Percentiles rank a stretch among this genome's conserved stretches.
phyloP scores from a whole-genome alignment of 1,140 invertebrate species.

The Drosophila willistoni region DNA sequence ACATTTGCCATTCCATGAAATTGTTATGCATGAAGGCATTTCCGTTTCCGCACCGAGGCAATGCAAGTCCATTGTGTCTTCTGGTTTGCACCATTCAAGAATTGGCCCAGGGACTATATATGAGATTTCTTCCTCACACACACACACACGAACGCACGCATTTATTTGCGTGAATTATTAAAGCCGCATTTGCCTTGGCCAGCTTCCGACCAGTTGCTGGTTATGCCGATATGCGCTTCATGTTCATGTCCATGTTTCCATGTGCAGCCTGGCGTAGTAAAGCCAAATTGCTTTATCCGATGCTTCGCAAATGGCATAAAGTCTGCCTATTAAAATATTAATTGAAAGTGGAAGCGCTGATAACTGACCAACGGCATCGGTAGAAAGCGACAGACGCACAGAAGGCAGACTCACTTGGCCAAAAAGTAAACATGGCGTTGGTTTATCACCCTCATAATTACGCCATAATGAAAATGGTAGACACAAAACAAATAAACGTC shows the following conservation, averaged over 20 bases:
- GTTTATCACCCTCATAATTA: conserved; percentile 69
- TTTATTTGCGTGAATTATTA: conserved; percentile 58
- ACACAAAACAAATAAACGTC: conserved; percentile 62
- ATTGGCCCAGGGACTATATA: not conserved
- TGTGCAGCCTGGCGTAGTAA: conserved; percentile 58
- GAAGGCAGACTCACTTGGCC: conserved; percentile 25
- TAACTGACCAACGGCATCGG: conserved; percentile 48
- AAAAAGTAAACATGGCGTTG: conserved; percentile 49
- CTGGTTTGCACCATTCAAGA: conserved; percentile 30
- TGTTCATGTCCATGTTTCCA: conserved; percentile 38
- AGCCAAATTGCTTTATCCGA: conserved; percentile 74
- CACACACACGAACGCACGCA: conserved; percentile 19
- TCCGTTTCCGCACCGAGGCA: conserved; percentile 50
- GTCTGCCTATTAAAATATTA: conserved; percentile 80
- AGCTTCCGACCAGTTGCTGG: not conserved
- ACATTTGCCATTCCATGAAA: conserved; percentile 22
- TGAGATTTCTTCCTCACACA: not conserved
- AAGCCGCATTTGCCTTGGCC: conserved; percentile 43
- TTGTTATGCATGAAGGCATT: conserved; percentile 63
- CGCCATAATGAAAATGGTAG: conserved; percentile 66
- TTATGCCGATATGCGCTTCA: conserved; percentile 22
- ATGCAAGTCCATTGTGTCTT: not conserved
- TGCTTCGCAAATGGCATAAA: conserved; percentile 67
- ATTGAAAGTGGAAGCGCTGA: conserved; percentile 73
- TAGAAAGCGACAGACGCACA: conserved; percentile 27